A percentile compares a stretch with the other conserved stretches of the same genome.
Evolutionary conservation across 2,113 vertebrate species (phyloP).

Genomic region (Nesoenas mayeri): DNA sequence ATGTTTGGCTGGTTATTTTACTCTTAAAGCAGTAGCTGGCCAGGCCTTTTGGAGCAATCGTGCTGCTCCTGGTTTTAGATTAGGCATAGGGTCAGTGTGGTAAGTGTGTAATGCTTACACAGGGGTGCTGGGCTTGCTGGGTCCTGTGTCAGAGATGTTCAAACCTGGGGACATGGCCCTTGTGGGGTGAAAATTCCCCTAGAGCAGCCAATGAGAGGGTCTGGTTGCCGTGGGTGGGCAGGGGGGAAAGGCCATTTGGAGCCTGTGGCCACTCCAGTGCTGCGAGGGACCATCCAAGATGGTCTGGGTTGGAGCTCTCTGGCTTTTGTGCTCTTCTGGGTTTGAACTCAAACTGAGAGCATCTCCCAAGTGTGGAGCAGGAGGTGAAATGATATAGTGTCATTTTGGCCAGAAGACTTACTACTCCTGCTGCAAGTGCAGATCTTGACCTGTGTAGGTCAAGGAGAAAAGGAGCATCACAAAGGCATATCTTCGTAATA

Average conservation of each 20-base stretch:
- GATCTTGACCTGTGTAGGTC: neutral
- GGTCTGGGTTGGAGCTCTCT: neutral
- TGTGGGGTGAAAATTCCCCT: neutral
- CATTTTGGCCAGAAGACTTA: neutral
- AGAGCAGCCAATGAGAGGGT: neutral
- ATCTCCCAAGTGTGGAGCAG: neutral
- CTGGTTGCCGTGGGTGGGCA: neutral
- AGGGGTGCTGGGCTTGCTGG: neutral
- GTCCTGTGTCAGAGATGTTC: neutral
- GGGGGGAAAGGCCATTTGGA: neutral
- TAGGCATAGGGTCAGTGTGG: neutral
- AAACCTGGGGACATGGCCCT: rapidly evolving
- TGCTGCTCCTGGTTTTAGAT: neutral
- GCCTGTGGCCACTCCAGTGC: neutral
- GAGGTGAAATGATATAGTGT: neutral
- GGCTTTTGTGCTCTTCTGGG: neutral
- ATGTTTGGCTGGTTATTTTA: neutral
- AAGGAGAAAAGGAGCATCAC: neutral
- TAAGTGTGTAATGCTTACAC: too few relatives aligned
- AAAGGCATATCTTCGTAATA: neutral
- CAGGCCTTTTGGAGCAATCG: rapidly evolving
- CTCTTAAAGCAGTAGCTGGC: neutral
- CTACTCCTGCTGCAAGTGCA: neutral
- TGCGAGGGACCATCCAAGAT: rapidly evolving
- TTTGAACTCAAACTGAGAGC: neutral